These are phyloP conservation scores for Nesidiocoris tenuis DNA, from an alignment of 2,888 invertebrate genomes.

Conservation along the genomic window DNA sequence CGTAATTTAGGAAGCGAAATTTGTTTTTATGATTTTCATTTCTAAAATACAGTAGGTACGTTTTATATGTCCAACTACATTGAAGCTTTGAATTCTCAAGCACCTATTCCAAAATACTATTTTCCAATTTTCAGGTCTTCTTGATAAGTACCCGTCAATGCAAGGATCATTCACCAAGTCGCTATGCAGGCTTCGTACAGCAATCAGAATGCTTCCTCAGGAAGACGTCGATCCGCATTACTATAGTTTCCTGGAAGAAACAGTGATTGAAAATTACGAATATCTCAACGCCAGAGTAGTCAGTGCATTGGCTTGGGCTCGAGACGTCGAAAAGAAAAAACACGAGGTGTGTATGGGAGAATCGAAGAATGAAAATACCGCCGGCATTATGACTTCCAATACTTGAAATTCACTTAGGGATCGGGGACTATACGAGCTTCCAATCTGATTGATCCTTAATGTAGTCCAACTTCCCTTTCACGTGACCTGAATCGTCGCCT, in stretches of 20 bases:
- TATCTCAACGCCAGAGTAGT: slow-evolving; percentile 1
- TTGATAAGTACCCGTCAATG: slow-evolving; percentile 4
- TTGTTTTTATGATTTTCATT: too few species aligned
- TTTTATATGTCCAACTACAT: too few species aligned
- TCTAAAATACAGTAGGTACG: too few species aligned
- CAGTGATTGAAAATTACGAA: slow-evolving; percentile 17
- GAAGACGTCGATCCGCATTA: slow-evolving; percentile 37
- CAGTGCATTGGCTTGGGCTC: slow-evolving; percentile 20
- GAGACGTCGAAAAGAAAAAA: not conserved
- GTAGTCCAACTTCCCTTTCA: too few species aligned
- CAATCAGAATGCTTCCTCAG: slow-evolving; percentile 4
- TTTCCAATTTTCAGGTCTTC: slow-evolving; percentile 8
- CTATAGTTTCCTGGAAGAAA: slow-evolving; percentile 22
- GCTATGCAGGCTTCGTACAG: not conserved
- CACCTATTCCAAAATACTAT: too few species aligned
- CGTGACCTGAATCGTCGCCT: not conserved
- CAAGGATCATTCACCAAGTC: slow-evolving; percentile 13
- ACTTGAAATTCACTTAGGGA: too few species aligned
- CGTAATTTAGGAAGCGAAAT: not conserved
- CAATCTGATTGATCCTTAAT: too few species aligned
- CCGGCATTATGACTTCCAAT: too few species aligned
- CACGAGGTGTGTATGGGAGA: too few species aligned
- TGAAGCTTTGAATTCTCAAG: too few species aligned
- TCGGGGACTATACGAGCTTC: too few species aligned
- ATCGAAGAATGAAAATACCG: too few species aligned